Conservation (phyloP, 2,797 vertebrate genomes). For the Characodon lateralis region DNA sequence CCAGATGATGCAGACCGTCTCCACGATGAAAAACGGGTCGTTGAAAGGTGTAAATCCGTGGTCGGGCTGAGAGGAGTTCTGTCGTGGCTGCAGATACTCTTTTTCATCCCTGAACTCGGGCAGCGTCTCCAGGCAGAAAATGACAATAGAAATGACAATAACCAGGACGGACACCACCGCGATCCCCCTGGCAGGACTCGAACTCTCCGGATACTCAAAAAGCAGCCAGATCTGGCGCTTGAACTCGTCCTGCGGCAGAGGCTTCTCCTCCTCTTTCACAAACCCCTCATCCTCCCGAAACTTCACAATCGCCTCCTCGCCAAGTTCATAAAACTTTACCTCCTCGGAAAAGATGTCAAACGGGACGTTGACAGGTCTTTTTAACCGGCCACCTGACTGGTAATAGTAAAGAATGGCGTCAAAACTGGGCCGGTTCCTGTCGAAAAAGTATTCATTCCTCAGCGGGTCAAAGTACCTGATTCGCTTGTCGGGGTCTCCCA, state of each 20-base stretch:
- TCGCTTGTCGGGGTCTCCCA: constrained; percentile 94
- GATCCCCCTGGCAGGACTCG: constrained; percentile 93
- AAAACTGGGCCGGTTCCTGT: constrained; percentile 96
- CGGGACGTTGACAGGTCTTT: constrained; percentile 94
- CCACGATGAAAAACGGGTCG: constrained; percentile 98
- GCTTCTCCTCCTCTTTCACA: constrained; percentile 94
- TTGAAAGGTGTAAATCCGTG: constrained; percentile 93
- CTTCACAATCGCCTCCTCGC: constrained; percentile 95
- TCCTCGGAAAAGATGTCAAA: constrained; percentile 98
- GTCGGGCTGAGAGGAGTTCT: constrained; percentile 77
- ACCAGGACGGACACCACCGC: constrained; percentile 98
- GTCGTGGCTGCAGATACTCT: constrained; percentile 79
- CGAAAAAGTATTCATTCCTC: constrained; percentile 98
- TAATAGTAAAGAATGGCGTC: constrained; percentile 98
- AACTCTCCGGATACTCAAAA: constrained; percentile 98
- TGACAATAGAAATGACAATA: constrained; percentile 97
- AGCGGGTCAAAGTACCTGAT: constrained; percentile 97
- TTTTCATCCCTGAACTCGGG: constrained; percentile 98
- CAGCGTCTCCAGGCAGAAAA: constrained; percentile 98
- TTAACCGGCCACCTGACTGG: constrained; percentile 94
- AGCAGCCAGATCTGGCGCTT: constrained; percentile 97
- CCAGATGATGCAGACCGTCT: constrained; percentile 99
- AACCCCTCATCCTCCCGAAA: constrained; percentile 98
- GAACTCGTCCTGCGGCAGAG: constrained; percentile 94
- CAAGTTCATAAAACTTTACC: constrained; percentile 97